Evolutionary conservation across 2,888 invertebrate species (phyloP).

Genomic region (Calephelis perditalis): DNA sequence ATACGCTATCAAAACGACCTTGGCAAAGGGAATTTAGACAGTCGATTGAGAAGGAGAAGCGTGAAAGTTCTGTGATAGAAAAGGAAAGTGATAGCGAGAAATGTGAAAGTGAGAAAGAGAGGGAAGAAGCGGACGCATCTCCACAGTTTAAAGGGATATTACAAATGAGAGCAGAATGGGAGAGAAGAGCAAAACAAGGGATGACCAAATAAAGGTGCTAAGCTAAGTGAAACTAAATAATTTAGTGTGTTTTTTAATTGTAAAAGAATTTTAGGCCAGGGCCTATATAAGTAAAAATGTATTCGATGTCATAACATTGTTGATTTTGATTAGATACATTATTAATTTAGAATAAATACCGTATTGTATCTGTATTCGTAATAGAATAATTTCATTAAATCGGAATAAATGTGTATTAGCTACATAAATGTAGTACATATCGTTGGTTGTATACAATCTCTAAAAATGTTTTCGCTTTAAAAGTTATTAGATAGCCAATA

Average conservation of each 20-base stretch:
- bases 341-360: constrained; percentile 6
- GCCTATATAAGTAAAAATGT: constrained; percentile 16
- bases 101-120: constrained; percentile 50
- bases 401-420: constrained; percentile 11
- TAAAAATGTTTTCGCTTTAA: constrained; percentile 11
- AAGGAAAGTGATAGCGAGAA: constrained; percentile 55
- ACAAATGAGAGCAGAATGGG: constrained; percentile 88
- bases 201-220: constrained; percentile 79
- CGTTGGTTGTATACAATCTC: constrained; percentile 18
- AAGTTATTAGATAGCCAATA: constrained; percentile 1
- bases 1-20: constrained; percentile 61
- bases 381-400: constrained; percentile 4
- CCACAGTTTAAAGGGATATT: constrained; percentile 84
- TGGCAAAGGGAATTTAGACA: constrained; percentile 64
- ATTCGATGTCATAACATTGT: constrained; percentile 19
- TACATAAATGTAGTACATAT: constrained; percentile 18
- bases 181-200: constrained; percentile 85
- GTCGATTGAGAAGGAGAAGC: constrained; percentile 55
- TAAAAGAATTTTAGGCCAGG: constrained; percentile 17
- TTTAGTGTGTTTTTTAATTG: constrained; percentile 24
- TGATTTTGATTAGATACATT: constrained; percentile 16
- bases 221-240: constrained; percentile 40
- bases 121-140: constrained; percentile 57
- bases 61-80: constrained; percentile 65
- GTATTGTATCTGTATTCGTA: neutral